Conservation (phyloP, 2,113 vertebrate genomes). For the Morone saxatilis region DNA sequence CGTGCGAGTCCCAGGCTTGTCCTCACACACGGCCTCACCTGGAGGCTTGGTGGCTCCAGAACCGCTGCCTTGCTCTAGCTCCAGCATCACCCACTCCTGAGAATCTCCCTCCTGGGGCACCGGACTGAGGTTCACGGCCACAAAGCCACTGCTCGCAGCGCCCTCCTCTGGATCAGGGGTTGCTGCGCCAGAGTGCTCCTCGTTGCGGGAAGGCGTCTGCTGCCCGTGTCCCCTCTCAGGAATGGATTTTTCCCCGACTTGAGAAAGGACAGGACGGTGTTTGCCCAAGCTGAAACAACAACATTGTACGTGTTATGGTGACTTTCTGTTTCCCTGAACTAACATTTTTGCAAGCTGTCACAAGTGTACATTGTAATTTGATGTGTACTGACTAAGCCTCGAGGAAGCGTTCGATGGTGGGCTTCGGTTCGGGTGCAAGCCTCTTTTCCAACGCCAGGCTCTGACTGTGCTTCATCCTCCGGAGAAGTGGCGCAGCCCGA, state of each 20-base stretch:
- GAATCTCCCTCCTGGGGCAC: conserved; percentile 94
- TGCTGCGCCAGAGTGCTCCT: conserved; percentile 87
- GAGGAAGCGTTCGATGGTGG: conserved; percentile 94
- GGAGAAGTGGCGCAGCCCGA: conserved; percentile 90
- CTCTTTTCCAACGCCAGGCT: conserved; percentile 96
- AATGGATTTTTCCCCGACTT: conserved; percentile 83
- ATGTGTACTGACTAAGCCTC: conserved; percentile 87
- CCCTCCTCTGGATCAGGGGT: conserved; percentile 90
- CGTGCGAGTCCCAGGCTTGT: conserved; percentile 74
- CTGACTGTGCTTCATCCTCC: conserved; percentile 94
- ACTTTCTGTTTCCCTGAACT: neutral
- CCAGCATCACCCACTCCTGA: conserved; percentile 98
- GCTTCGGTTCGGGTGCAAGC: conserved; percentile 94
- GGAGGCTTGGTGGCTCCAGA: conserved; percentile 85
- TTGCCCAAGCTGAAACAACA: conserved; percentile 88
- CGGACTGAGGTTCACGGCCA: conserved; percentile 94
- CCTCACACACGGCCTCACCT: conserved; percentile 82
- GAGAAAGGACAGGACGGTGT: conserved; percentile 85
- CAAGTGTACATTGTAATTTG: neutral
- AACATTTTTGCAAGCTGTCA: neutral
- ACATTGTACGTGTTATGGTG: neutral
- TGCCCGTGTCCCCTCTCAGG: conserved; percentile 78
- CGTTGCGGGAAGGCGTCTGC: conserved; percentile 86
- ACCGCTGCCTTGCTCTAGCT: conserved; percentile 90
- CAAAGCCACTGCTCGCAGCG: conserved; percentile 92